Conservation (phyloP, 2,888 invertebrate genomes). For the Aphodius granarius region DNA sequence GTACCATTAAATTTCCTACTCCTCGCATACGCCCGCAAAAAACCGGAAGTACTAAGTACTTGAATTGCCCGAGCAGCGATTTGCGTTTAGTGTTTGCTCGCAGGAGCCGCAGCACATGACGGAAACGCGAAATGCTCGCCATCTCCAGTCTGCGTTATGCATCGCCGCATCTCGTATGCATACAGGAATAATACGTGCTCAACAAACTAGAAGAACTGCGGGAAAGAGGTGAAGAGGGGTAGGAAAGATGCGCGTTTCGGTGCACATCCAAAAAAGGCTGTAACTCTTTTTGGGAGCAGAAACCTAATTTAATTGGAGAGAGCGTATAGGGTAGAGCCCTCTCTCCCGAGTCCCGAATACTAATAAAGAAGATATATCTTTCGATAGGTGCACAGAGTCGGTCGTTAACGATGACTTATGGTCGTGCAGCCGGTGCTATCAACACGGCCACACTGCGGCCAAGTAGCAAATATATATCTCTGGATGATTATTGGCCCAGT, state of each 20-base stretch:
- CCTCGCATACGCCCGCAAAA: background rate
- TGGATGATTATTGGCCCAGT: constrained; percentile 28
- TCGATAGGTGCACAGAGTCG: constrained; percentile 6
- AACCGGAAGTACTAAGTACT: background rate
- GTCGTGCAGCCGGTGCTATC: constrained; percentile 37
- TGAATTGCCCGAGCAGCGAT: background rate
- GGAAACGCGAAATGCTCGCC: background rate
- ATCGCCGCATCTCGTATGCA: background rate
- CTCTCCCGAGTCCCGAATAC: no score
- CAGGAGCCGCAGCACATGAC: background rate
- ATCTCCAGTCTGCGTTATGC: background rate
- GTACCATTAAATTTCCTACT: background rate
- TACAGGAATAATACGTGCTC: background rate
- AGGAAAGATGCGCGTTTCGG: background rate
- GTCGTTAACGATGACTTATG: constrained; percentile 43
- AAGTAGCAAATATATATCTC: constrained; percentile 23
- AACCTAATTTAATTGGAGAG: background rate
- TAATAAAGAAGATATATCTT: constrained; percentile 17
- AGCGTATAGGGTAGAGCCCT: background rate
- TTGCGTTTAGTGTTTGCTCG: background rate
- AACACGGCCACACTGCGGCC: constrained; percentile 36
- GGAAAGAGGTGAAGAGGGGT: background rate
- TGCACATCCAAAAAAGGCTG: background rate
- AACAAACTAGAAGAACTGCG: background rate
- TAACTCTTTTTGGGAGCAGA: background rate